Evolutionary conservation across 2,888 invertebrate genomes (phyloP).

Genomic region (Hemaris fuciformis): DNA sequence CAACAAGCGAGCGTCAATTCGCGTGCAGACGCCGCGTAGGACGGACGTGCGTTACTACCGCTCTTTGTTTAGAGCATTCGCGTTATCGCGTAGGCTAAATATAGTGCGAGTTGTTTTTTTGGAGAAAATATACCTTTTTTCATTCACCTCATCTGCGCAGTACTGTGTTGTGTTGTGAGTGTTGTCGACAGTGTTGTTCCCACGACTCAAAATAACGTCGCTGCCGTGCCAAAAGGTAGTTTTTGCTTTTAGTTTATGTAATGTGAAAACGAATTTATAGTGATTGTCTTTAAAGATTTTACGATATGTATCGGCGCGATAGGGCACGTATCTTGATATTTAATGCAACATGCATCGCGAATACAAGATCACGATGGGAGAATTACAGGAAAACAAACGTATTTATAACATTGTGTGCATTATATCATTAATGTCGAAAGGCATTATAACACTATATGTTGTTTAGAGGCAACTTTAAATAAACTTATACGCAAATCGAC

Average conservation of each 20-base stretch:
- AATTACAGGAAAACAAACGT: not conserved
- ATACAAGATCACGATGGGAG: not conserved
- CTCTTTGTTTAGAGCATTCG: slow-evolving; percentile 49
- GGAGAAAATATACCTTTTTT: slow-evolving; percentile 38
- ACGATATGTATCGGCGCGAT: not conserved
- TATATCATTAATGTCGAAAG: not conserved
- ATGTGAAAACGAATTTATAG: slow-evolving; percentile 31
- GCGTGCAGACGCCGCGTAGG: slow-evolving; percentile 53
- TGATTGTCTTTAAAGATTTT: slow-evolving; percentile 17
- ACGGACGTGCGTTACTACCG: slow-evolving; percentile 42
- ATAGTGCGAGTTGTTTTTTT: slow-evolving; percentile 60
- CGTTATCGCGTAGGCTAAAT: slow-evolving; percentile 64
- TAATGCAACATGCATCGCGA: not conserved
- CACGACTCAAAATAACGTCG: slow-evolving; percentile 63
- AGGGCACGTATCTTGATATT: not conserved
- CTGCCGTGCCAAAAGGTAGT: slow-evolving; percentile 68
- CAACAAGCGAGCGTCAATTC: slow-evolving; percentile 46
- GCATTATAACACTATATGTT: not conserved
- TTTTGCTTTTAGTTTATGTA: slow-evolving; percentile 43
- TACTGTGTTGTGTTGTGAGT: slow-evolving; percentile 54
- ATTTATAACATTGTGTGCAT: not conserved
- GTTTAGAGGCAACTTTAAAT: not conserved
- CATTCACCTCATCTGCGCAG: slow-evolving; percentile 51
- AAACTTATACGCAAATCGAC: not conserved
- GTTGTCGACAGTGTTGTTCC: slow-evolving; percentile 45